Conservation (phyloP, 2,113 vertebrate species). For the Pelmatolapia mariae region DNA sequence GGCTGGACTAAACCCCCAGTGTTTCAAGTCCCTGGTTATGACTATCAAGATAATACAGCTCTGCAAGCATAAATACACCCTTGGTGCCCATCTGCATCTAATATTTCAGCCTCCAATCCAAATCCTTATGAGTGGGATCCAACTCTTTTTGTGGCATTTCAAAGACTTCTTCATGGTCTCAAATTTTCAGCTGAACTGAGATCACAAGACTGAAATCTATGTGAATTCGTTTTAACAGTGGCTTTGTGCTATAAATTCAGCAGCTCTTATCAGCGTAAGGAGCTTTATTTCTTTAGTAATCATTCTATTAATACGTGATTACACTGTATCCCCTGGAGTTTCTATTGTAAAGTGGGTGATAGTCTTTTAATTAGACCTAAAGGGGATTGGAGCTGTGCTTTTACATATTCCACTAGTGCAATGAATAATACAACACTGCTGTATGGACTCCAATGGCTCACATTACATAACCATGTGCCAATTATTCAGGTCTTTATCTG, state of each 20-base stretch:
- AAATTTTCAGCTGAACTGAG: conserved; percentile 17
- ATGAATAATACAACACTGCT: conserved; percentile 61
- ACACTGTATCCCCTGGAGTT: conserved; percentile 51
- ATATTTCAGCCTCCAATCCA: not conserved
- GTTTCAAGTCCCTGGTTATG: not conserved
- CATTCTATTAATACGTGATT: conserved; percentile 67
- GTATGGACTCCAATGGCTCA: conserved; percentile 9
- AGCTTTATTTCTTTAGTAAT: conserved; percentile 63
- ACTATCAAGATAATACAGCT: not conserved
- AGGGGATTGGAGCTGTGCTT: conserved; percentile 59
- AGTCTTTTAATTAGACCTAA: conserved; percentile 69
- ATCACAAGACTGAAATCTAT: conserved; percentile 11
- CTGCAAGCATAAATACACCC: not conserved
- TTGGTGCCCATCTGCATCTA: not conserved
- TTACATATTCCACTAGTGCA: conserved; percentile 50
- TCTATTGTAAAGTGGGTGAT: conserved; percentile 59
- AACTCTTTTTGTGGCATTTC: not conserved
- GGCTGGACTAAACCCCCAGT: not conserved
- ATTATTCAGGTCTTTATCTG: conserved; percentile 48
- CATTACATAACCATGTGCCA: conserved; percentile 49
- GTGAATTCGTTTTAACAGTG: conserved; percentile 8
- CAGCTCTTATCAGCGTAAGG: conserved; percentile 39
- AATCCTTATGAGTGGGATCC: not conserved
- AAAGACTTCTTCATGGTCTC: not conserved
- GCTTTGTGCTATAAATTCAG: conserved; percentile 18